Evolutionary conservation across 2,888 invertebrate genomes (phyloP).

Genomic region (Platypus cylindrus): DNA sequence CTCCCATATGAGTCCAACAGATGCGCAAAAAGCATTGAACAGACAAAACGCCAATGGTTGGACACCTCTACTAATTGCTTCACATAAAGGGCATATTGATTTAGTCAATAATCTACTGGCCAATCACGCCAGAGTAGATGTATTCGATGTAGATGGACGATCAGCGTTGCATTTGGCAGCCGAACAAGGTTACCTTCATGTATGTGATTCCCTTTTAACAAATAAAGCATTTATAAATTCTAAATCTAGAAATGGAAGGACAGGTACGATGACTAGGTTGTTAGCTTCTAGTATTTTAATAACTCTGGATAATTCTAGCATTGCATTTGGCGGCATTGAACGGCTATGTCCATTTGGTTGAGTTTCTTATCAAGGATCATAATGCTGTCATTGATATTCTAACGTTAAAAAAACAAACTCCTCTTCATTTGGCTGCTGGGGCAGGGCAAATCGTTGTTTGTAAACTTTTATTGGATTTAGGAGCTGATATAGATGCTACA

Average conservation of each 20-base stretch:
- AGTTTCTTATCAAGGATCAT: slow-evolving; percentile 88
- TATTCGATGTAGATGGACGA: slow-evolving; percentile 91
- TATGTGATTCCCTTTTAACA: slow-evolving; percentile 78
- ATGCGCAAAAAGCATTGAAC: slow-evolving; percentile 89
- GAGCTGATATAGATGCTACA: slow-evolving; percentile 91
- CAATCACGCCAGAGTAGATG: slow-evolving; percentile 96
- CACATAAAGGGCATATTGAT: slow-evolving; percentile 85
- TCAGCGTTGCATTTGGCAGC: slow-evolving; percentile 93
- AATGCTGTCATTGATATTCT: slow-evolving; percentile 92
- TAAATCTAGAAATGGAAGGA: slow-evolving; percentile 91
- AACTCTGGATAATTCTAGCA: slow-evolving; percentile 5
- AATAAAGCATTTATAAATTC: slow-evolving; percentile 99
- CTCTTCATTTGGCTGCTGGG: slow-evolving; percentile 91
- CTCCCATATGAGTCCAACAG: slow-evolving; percentile 74
- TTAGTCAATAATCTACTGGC: slow-evolving; percentile 79
- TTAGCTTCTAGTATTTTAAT: slow-evolving; percentile 1
- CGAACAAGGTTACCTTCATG: slow-evolving; percentile 82
- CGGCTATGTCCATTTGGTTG: slow-evolving; percentile 69
- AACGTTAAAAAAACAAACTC: slow-evolving; percentile 92
- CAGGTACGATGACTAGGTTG: slow-evolving; percentile 46
- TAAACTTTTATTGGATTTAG: slow-evolving; percentile 76
- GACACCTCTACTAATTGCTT: slow-evolving; percentile 94
- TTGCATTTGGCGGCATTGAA: slow-evolving; percentile 16
- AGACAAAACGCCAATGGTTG: slow-evolving; percentile 89
- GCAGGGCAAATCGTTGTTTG: slow-evolving; percentile 91